phyloP scores from a whole-genome alignment of 2,888 invertebrate species.

The Acanthosepion pharaonis region DNA sequence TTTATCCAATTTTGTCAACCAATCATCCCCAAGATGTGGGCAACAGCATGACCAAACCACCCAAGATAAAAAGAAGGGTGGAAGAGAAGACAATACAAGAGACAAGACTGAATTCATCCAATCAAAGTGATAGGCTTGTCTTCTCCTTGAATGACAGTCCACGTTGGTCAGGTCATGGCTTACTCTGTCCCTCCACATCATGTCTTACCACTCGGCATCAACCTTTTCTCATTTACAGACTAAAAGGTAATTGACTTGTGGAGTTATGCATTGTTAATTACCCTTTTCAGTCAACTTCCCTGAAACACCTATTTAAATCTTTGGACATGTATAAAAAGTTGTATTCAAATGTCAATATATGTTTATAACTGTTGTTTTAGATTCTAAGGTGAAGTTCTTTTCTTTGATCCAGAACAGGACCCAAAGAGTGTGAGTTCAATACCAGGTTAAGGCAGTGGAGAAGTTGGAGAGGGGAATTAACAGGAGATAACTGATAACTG shows the following conservation, averaged over 20 bases:
- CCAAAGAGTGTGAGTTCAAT: too few species aligned
- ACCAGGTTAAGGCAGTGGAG: too few species aligned
- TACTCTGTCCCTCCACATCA: not conserved
- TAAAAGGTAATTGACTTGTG: not conserved
- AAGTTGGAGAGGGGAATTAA: too few species aligned
- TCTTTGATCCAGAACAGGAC: too few species aligned
- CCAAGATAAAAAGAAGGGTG: not conserved
- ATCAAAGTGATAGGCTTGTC: not conserved
- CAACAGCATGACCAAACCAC: not conserved
- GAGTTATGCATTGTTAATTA: constrained; percentile 9
- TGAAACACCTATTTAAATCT: too few species aligned
- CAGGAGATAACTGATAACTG: too few species aligned
- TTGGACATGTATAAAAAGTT: too few species aligned
- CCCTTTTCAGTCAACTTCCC: not conserved
- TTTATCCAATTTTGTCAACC: not conserved
- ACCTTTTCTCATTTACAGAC: not conserved
- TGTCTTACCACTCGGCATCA: not conserved
- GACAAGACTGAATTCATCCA: not conserved
- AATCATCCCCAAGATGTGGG: not conserved
- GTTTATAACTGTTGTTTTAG: too few species aligned
- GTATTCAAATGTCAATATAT: too few species aligned
- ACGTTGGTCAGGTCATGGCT: not conserved
- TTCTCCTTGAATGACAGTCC: not conserved
- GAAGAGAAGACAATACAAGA: not conserved
- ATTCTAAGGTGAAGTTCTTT: too few species aligned